Percentiles rank a stretch among this genome's conserved stretches.
phyloP scores from a whole-genome alignment of 1,140 invertebrate species.

The Gerris buenoi region DNA sequence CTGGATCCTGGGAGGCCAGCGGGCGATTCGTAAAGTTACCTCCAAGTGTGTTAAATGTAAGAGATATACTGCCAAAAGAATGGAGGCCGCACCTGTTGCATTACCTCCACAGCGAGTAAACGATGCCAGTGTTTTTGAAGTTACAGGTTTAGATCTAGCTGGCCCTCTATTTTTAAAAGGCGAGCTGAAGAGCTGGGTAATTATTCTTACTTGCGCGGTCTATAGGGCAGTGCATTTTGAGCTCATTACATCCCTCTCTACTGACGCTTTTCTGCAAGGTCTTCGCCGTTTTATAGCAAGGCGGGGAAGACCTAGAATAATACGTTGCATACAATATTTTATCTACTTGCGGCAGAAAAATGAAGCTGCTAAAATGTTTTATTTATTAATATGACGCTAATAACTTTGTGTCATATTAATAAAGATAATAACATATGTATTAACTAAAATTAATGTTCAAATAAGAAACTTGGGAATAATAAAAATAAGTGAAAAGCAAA shows the following conservation, averaged over 20 bases:
- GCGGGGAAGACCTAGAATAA: conserved; percentile 9
- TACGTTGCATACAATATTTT: too few relatives aligned
- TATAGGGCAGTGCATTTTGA: conserved; percentile 21
- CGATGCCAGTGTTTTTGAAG: background rate
- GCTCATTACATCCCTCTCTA: conserved; percentile 11
- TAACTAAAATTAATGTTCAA: too few relatives aligned
- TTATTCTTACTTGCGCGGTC: conserved; percentile 27
- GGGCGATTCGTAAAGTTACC: background rate
- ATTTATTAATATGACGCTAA: too few relatives aligned
- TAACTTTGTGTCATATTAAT: too few relatives aligned
- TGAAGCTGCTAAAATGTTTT: too few relatives aligned
- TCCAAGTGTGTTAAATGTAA: background rate
- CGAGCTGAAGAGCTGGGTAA: conserved; percentile 24
- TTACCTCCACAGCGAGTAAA: background rate
- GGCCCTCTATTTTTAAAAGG: conserved; percentile 13
- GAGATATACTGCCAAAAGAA: background rate
- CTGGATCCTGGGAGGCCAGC: background rate
- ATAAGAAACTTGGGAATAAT: too few relatives aligned
- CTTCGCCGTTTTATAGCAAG: conserved; percentile 14
- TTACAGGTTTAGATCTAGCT: conserved; percentile 13
- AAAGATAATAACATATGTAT: too few relatives aligned
- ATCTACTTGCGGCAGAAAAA: too few relatives aligned
- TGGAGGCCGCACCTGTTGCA: background rate
- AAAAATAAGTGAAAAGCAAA: too few relatives aligned
- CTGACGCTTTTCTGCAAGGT: conserved; percentile 14